Evolutionary conservation across 2,797 vertebrate genomes (phyloP), one percentile per base, ranked within the genome.

Genomic region (Nyctibius grandis): DNA sequence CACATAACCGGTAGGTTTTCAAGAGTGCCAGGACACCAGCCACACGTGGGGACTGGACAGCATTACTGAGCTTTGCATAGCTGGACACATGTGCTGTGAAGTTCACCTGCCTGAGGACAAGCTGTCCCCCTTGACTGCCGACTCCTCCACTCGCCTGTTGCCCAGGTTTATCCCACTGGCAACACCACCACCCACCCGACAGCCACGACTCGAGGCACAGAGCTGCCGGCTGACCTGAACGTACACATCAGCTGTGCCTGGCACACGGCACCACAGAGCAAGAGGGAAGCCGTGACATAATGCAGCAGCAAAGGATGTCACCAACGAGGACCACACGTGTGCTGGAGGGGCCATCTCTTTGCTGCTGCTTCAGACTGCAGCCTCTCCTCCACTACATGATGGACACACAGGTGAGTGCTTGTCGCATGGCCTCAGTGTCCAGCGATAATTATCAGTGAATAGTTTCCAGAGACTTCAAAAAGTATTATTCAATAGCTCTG

Each of bases 251-350:
- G 40, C 47, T 33, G 20, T 2, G 20, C 13, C 42, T 7, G 13
- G 31, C 33, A 20, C 36, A 14, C 0, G 6, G 54, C 17, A 16
- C 5, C n/a, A 8, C 18, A 1, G 40, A 20, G 21, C 1, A 11
- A 31, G 34, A 63, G 28, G 42, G 31, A 40, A 64, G 34, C 40
- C 8, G 4, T 0, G 45, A 26, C 45, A 13, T 1, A 17, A 17
- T 0, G 20, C 18, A 38, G 63, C 0, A 78, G 76, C 40, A 84
- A 65, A 76, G 56, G 40, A 61, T 12, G 45, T 8, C 72, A 57
- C 33, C 48, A 21, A 2, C 0, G 6, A 64, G 50, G 70, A 26
- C 5, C 59, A 59, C 25, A 9, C 0, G 0, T 7, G 4, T 10
- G 9, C 44, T 34, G 23, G 7, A 22, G 53, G 26, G 22, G 29